Percentiles rank a stretch among this genome's conserved stretches.
Evolutionary conservation across 2,888 invertebrate genomes (phyloP).

Genomic region (Lingula anatina): DNA sequence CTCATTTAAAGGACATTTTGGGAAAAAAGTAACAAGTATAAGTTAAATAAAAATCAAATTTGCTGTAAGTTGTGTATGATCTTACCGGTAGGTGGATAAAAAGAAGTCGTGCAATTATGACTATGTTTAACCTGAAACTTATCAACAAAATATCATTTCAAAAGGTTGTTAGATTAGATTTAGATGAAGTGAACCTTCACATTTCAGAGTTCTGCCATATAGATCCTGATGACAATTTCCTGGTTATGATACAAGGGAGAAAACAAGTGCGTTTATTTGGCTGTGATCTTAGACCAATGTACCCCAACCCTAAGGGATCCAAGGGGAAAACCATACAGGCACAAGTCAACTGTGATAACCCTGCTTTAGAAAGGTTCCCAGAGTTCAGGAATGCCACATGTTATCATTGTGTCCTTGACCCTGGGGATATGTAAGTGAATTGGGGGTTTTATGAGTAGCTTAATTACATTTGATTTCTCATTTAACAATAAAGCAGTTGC

Average conservation of each 20-base stretch:
- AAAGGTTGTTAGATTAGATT: too few species aligned
- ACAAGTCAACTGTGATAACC: constrained; percentile 18
- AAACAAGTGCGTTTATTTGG: constrained; percentile 22
- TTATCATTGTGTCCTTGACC: constrained; percentile 13
- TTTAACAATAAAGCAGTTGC: too few species aligned
- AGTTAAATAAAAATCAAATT: too few species aligned
- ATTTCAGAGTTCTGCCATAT: constrained; percentile 22
- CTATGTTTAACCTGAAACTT: too few species aligned
- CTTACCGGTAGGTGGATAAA: too few species aligned
- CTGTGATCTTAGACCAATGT: constrained; percentile 15
- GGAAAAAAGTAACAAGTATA: too few species aligned
- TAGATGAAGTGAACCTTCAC: too few species aligned
- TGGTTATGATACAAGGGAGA: constrained; percentile 18
- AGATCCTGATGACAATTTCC: constrained; percentile 24
- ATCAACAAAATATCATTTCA: too few species aligned
- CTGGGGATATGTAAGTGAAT: constrained; percentile 22
- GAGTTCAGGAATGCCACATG: constrained; percentile 15
- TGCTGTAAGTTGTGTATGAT: too few species aligned
- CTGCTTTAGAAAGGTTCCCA: constrained; percentile 13
- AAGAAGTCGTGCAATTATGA: too few species aligned
- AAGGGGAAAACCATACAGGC: constrained; percentile 25
- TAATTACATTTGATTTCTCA: constrained; percentile 5
- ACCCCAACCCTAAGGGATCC: constrained; percentile 20
- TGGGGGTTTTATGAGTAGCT: too few species aligned
- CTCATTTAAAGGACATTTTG: too few species aligned